phyloP scores from a whole-genome alignment of 2,113 vertebrate species.

The Calonectris borealis region DNA sequence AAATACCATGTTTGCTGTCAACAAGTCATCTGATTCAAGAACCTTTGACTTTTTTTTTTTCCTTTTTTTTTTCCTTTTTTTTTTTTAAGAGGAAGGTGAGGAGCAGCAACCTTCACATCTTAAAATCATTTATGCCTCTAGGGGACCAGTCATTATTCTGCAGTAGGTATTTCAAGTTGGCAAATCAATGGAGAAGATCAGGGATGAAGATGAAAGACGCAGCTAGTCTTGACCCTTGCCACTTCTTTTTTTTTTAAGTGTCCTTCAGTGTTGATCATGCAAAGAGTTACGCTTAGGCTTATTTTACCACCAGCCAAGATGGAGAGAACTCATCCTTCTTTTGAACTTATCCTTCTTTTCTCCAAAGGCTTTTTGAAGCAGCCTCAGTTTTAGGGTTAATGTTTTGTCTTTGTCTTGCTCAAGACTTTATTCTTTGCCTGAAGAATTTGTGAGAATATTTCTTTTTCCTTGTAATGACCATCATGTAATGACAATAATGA shows the following conservation, averaged over 20 bases:
- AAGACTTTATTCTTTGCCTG: constrained; percentile 28
- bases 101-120: constrained; percentile 35
- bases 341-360: constrained; percentile 47
- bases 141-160: constrained; percentile 41
- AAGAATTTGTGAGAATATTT: constrained; percentile 12
- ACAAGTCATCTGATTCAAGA: constrained; percentile 21
- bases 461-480: constrained; percentile 25
- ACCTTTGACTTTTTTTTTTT: background rate
- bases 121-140: constrained; percentile 33
- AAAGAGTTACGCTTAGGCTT: constrained; percentile 36
- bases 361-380: constrained; percentile 53
- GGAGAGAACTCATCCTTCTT: constrained; percentile 36
- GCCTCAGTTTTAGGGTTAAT: constrained; percentile 33
- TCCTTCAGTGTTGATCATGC: constrained; percentile 56
- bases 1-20: constrained; percentile 15
- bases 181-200: constrained; percentile 61
- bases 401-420: constrained; percentile 40
- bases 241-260: constrained; percentile 39
- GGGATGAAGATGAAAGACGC: constrained; percentile 55
- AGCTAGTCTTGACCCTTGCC: constrained; percentile 59
- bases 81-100: background rate
- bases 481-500: background rate
- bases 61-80: background rate
- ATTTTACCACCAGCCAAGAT: constrained; percentile 58
- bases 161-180: constrained; percentile 38